These are phyloP conservation scores for Aromia moschata DNA, from an alignment of 2,888 invertebrate genomes.

Conservation along the genomic window DNA sequence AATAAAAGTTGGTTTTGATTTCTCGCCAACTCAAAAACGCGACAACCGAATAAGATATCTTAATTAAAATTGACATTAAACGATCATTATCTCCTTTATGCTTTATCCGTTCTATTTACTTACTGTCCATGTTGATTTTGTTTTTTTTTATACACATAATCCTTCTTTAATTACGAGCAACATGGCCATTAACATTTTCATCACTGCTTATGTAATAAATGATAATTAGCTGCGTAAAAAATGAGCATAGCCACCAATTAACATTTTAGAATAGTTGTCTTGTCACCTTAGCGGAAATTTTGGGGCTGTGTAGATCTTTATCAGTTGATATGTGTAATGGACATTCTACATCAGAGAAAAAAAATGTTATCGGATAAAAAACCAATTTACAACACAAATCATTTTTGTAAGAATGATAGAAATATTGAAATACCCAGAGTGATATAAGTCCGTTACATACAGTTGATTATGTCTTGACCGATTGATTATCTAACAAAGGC, in stretches of 20 bases:
- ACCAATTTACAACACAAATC: no score
- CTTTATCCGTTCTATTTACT: constrained; percentile 19
- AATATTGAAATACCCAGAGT: no score
- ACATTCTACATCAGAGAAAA: no score
- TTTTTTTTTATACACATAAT: constrained; percentile 2
- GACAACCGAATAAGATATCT: constrained; percentile 20
- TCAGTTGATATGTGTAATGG: no score
- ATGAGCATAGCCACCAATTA: background rate
- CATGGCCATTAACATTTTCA: background rate
- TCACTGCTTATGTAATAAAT: background rate
- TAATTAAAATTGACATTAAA: constrained; percentile 36
- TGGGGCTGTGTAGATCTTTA: no score
- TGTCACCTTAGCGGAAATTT: no score
- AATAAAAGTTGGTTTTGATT: constrained; percentile 14
- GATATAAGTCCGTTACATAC: no score
- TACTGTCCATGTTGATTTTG: background rate
- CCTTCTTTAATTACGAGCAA: background rate
- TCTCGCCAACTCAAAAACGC: constrained; percentile 4
- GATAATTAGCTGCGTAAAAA: background rate
- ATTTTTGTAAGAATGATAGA: no score
- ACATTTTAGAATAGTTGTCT: no score
- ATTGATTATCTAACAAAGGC: no score
- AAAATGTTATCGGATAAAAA: no score
- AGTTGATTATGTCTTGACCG: no score
- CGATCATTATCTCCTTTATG: constrained; percentile 32